phyloP scores from a whole-genome alignment of 1,140 invertebrate species.

The Elymnias hypermnestra region DNA sequence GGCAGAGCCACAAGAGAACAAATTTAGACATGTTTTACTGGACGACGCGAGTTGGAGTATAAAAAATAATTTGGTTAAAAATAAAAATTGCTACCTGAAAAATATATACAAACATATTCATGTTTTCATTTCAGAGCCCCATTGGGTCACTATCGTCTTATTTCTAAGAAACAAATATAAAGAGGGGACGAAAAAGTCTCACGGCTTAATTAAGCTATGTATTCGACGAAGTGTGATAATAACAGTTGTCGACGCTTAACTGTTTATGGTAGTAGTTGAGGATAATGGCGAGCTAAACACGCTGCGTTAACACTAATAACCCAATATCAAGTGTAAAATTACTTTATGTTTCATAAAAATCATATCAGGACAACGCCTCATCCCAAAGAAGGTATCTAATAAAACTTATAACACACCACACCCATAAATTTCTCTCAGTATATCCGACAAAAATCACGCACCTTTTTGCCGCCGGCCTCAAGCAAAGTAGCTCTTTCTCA shows the following conservation, averaged over 20 bases:
- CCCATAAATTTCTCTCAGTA: conserved; percentile 35
- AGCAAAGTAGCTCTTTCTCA: conserved; percentile 49
- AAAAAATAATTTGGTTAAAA: too few species aligned
- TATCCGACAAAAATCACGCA: conserved; percentile 58
- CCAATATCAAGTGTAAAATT: conserved; percentile 27
- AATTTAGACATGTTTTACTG: too few species aligned
- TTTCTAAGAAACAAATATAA: too few species aligned
- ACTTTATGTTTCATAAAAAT: conserved; percentile 22
- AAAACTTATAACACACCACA: conserved; percentile 17
- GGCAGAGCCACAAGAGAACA: too few species aligned
- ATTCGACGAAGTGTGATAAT: conserved; percentile 1
- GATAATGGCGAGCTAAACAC: conserved; percentile 11
- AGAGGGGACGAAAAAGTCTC: too few species aligned
- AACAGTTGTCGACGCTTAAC: conserved; percentile 16
- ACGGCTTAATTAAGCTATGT: neutral
- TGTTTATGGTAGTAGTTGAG: conserved; percentile 13
- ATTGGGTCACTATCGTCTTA: too few species aligned
- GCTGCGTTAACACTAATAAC: conserved; percentile 13
- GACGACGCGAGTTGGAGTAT: too few species aligned
- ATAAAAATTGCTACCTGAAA: too few species aligned
- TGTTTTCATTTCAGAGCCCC: too few species aligned
- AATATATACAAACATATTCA: too few species aligned
- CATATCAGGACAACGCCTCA: conserved; percentile 14
- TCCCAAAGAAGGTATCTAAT: neutral
- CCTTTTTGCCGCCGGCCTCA: conserved; percentile 40